phyloP scores from a whole-genome alignment of 2,888 invertebrate genomes.

The Orthosia gothica region DNA sequence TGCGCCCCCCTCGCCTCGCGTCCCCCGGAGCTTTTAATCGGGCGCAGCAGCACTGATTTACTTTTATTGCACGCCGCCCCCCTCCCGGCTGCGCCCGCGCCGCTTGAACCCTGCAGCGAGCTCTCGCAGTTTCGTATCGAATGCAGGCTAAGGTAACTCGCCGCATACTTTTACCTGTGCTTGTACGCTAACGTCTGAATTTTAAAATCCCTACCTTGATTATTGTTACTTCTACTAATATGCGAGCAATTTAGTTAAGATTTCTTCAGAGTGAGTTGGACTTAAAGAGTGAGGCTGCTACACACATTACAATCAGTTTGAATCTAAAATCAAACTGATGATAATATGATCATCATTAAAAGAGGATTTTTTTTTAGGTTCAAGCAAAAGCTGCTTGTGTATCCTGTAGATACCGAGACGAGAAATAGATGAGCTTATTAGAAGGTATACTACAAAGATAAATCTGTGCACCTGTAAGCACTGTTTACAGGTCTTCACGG shows the following conservation, averaged over 20 bases:
- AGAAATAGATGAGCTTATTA: too few species aligned
- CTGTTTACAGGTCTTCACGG: background rate
- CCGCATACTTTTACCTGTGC: constrained; percentile 8
- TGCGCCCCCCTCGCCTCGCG: constrained; percentile 57
- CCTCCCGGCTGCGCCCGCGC: constrained; percentile 48
- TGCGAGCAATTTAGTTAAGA: background rate
- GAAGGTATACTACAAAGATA: too few species aligned
- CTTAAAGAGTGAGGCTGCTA: background rate
- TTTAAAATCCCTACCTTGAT: constrained; percentile 4
- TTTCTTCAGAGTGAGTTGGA: background rate
- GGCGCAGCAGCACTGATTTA: constrained; percentile 77
- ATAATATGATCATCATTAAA: too few species aligned
- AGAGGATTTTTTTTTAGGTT: background rate
- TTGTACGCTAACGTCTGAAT: constrained; percentile 19
- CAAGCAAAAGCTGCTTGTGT: background rate
- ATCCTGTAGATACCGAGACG: background rate
- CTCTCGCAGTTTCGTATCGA: constrained; percentile 43
- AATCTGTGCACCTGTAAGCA: background rate
- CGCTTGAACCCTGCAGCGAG: constrained; percentile 42
- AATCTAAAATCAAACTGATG: too few species aligned
- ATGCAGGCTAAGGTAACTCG: constrained; percentile 12
- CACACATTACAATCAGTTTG: too few species aligned
- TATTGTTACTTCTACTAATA: background rate
- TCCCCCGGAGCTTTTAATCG: constrained; percentile 75
- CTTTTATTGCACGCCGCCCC: constrained; percentile 76